Evolutionary conservation across 2,113 vertebrate species (phyloP), one percentile per base, ranked within the genome.

Genomic region (Leptobrachium leishanense): DNA sequence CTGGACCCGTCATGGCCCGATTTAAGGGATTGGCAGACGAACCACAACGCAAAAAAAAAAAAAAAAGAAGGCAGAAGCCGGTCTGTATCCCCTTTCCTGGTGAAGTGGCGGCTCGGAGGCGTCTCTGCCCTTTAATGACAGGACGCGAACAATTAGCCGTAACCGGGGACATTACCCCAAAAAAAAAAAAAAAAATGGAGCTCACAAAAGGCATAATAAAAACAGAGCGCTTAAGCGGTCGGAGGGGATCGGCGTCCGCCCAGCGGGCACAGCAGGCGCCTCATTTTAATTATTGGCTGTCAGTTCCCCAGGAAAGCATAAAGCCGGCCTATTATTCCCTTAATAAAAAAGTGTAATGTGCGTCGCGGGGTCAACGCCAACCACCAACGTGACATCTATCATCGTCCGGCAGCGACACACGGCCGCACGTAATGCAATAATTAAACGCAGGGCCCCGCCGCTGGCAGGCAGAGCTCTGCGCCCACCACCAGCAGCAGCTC

Each of bases 321-420:
- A 80, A 74, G 63, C 71, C 50, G 74, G 66, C 63, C 77, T 74
- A 74, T 80, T 80, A 80, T 74, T 74, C 74, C 40, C n/a, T 43
- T 80, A 80, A 80, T 74, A 74, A 74, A 57, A 50, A 74, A 68
- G 63, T 7, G 41, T 59, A 67, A 80, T 72, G 40, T 13, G 43
- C 72, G 77, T 73, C 67, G 62, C 63, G 55, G 74, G 77, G 77
- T 80, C 62, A 46, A 50, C 8, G n/a, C 64, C 39, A 73, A 43
- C 40, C 70, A 57, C 77, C 70, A 15, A 5, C 6, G 63, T 50
- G 50, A 57, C 64, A 74, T 68, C 53, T 65, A 57, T 77, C 15
- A 54, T 59, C 43, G 59, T 64, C 46, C 15, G 41, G 20, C 9
- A 12, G 54, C 9, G 66, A 59, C 74, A n/a, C 39, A 5, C 74